Percentiles rank a stretch among this genome's conserved stretches.
Conservation (phyloP, 1,140 invertebrate genomes). For the Macrosteles quadrilineatus region DNA sequence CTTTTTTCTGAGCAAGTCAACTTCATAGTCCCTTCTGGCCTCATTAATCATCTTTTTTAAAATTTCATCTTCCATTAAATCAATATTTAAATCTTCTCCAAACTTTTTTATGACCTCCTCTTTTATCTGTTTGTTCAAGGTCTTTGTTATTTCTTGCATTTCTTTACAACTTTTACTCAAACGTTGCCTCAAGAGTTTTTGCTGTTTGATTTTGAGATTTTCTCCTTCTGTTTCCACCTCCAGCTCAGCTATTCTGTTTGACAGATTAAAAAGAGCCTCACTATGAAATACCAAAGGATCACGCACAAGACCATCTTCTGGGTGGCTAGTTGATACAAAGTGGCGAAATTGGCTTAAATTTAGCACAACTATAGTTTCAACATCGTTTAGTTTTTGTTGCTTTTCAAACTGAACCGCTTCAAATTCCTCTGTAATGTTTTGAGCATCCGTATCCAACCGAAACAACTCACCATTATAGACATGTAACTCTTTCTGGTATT, state of each 20-base stretch:
- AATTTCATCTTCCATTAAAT: neutral
- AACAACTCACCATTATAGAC: neutral
- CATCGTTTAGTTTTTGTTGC: slow-evolving; percentile 12
- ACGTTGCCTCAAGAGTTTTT: neutral
- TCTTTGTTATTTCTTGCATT: neutral
- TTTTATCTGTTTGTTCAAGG: neutral
- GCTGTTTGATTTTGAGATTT: neutral
- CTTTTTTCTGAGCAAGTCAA: neutral
- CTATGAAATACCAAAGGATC: slow-evolving; percentile 14
- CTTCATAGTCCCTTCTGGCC: neutral
- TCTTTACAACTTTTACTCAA: neutral
- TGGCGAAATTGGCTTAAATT: slow-evolving; percentile 7
- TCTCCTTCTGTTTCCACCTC: slow-evolving; percentile 12
- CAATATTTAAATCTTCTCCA: neutral
- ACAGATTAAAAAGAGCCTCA: neutral
- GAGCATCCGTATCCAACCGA: neutral
- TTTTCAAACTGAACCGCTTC: slow-evolving; percentile 5
- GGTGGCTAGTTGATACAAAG: neutral
- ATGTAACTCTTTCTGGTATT: neutral
- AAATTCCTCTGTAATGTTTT: neutral
- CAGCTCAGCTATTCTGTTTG: neutral
- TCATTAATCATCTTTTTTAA: neutral
- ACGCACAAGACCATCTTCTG: neutral
- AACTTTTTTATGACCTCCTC: neutral
- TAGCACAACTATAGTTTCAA: slow-evolving; percentile 1